A percentile compares a stretch with the other conserved stretches of the same genome.
phyloP scores from a whole-genome alignment of 2,113 vertebrate genomes.

The Rhodinocichla rosea region DNA sequence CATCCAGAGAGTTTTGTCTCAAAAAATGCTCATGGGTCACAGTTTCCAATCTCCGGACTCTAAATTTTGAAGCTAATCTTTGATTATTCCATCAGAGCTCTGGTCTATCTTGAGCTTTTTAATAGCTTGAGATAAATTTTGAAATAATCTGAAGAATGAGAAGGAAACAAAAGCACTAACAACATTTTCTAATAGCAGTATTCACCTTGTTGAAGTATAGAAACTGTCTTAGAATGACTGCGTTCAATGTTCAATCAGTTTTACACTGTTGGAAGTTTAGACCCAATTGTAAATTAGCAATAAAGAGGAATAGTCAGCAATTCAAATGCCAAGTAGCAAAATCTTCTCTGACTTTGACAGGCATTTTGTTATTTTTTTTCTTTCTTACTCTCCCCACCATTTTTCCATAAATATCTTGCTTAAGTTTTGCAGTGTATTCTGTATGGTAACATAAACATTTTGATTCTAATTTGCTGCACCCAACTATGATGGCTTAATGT shows the following conservation, averaged over 20 bases:
- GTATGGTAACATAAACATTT: background rate
- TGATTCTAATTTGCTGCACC: background rate
- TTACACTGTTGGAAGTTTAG: background rate
- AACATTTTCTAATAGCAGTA: background rate
- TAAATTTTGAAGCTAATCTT: background rate
- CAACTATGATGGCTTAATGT: background rate
- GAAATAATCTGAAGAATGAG: background rate
- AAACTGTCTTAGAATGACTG: background rate
- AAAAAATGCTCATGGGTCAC: background rate
- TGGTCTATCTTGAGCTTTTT: background rate
- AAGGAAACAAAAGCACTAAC: background rate
- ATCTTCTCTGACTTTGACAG: background rate
- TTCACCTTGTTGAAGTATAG: background rate
- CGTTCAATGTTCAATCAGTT: background rate
- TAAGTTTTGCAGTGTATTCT: background rate
- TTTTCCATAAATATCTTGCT: background rate
- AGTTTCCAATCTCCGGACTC: background rate
- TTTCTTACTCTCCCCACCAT: fast-evolving
- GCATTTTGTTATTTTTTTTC: background rate
- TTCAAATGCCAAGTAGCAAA: background rate
- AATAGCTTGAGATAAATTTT: background rate
- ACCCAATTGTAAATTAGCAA: background rate
- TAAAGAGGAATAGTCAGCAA: background rate
- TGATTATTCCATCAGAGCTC: background rate
- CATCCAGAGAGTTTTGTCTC: background rate